Evolutionary conservation across 2,888 invertebrate species (phyloP).

Genomic region (Rapana venosa): DNA sequence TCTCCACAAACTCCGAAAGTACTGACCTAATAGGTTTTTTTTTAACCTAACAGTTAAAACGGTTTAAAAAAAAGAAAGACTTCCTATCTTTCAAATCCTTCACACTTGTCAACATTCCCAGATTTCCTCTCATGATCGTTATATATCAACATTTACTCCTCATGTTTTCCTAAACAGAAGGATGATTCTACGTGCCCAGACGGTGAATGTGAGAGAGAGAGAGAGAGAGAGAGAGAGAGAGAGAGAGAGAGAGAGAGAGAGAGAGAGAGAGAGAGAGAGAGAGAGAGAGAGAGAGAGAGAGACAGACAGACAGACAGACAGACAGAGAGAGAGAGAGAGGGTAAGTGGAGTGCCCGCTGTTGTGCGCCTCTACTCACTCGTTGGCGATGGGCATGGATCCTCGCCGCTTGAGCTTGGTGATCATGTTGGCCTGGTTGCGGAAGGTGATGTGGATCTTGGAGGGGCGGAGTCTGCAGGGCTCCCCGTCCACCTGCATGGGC

Average conservation of each 20-base stretch:
- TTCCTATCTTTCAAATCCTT: too few species aligned
- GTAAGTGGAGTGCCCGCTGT: too few species aligned
- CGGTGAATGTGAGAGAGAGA: not conserved
- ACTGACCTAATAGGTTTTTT: too few species aligned
- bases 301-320: too few species aligned
- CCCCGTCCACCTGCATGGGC: slow-evolving; percentile 99
- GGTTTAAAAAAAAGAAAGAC: too few species aligned
- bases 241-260: not conserved
- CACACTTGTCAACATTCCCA: too few species aligned
- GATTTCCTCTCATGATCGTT: too few species aligned
- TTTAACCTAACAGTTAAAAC: too few species aligned
- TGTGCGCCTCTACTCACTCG: slow-evolving; percentile 65
- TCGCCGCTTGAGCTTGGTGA: slow-evolving; percentile 84
- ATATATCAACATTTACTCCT: too few species aligned
- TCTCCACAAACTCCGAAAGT: too few species aligned
- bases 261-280: not conserved
- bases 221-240: not conserved
- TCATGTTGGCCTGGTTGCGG: slow-evolving; percentile 95
- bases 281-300: not conserved
- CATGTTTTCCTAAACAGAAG: too few species aligned
- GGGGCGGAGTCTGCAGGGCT: slow-evolving; percentile 95
- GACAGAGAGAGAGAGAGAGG: not conserved
- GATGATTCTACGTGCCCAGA: too few species aligned
- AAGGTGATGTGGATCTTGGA: slow-evolving; percentile 91
- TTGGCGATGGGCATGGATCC: slow-evolving; percentile 73